Conservation (phyloP, 2,888 invertebrate species). For the Deilephila porcellus region DNA sequence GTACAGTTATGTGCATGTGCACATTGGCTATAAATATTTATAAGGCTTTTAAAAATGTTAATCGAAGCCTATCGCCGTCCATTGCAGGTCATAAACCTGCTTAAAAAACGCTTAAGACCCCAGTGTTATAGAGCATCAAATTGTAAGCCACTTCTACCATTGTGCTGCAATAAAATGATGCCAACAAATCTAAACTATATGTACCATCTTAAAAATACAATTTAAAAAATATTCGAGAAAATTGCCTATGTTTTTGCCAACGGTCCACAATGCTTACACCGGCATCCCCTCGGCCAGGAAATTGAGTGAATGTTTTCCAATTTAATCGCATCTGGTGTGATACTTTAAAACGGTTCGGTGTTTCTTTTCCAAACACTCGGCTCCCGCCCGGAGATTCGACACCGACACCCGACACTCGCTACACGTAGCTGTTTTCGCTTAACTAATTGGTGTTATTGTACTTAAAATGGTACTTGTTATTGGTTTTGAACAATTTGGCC, state of each 20-base stretch:
- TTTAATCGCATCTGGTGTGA: constrained; percentile 81
- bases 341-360: constrained; percentile 59
- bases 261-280: constrained; percentile 54
- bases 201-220: not conserved
- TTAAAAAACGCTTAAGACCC: too few relatives aligned
- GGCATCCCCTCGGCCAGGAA: constrained; percentile 75
- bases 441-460: too few relatives aligned
- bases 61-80: too few relatives aligned
- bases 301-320: constrained; percentile 84
- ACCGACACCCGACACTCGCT: not conserved
- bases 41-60: too few relatives aligned
- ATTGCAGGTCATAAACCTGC: too few relatives aligned
- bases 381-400: not conserved
- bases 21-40: too few relatives aligned
- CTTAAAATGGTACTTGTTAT: too few relatives aligned
- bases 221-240: constrained; percentile 4
- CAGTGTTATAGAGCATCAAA: too few relatives aligned
- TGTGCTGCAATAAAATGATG: not conserved
- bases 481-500: too few relatives aligned
- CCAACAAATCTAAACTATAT: not conserved
- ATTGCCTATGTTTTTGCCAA: constrained; percentile 43
- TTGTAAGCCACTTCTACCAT: too few relatives aligned
- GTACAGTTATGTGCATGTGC: too few relatives aligned
- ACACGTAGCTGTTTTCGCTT: too few relatives aligned
- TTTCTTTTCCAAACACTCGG: constrained; percentile 52